These are phyloP conservation scores for Mormyrus iriodes DNA, from an alignment of 2,113 vertebrate genomes.

Conservation along the genomic window DNA sequence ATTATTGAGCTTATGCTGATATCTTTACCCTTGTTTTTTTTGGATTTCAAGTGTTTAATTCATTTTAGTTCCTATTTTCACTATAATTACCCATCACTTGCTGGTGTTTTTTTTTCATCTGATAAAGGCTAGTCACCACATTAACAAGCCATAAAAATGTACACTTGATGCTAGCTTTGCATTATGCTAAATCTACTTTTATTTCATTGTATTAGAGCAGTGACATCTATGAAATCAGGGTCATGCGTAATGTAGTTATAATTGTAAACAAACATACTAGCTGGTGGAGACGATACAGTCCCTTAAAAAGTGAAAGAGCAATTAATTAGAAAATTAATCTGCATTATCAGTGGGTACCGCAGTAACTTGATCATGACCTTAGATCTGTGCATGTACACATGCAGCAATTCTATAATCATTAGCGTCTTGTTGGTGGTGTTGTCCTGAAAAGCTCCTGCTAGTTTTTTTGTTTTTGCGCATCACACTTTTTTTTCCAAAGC, in stretches of 20 bases:
- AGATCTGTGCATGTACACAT: neutral
- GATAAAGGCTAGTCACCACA: neutral
- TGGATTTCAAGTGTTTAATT: neutral
- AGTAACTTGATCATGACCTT: neutral
- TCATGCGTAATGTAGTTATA: neutral
- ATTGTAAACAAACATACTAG: neutral
- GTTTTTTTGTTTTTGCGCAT: neutral
- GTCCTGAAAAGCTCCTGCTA: neutral
- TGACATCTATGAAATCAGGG: neutral
- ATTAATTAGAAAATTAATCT: neutral
- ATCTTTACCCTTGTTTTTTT: neutral
- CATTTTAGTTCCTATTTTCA: neutral
- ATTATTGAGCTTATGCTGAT: neutral
- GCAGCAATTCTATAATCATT: neutral
- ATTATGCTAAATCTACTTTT: neutral
- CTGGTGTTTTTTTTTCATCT: neutral
- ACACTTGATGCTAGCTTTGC: neutral
- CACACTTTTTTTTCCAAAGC: neutral
- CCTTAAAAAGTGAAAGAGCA: neutral
- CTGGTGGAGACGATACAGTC: neutral
- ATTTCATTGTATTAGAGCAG: neutral
- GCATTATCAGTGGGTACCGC: neutral
- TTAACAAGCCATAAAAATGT: neutral
- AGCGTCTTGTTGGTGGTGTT: neutral
- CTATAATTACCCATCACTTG: neutral